Percentiles rank a stretch among this genome's conserved stretches.
Evolutionary conservation across 2,888 invertebrate genomes (phyloP).

Genomic region (Pseudeuparius sepicola): DNA sequence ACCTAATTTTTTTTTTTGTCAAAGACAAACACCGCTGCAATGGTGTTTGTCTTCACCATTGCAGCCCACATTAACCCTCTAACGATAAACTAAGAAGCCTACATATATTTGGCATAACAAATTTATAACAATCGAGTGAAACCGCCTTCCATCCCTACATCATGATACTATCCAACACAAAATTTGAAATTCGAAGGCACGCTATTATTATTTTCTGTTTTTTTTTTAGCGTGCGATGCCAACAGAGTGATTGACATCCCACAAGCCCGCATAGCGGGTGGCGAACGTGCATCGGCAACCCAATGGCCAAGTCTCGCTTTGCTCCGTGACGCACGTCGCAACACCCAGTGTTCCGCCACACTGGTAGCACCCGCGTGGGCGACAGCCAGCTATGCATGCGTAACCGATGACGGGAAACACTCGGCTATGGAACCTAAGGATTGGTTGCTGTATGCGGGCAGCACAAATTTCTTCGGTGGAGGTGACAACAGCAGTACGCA

Average conservation of each 20-base stretch:
- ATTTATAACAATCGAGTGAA: too few species aligned
- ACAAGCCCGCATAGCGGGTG: constrained; percentile 43
- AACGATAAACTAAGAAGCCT: too few species aligned
- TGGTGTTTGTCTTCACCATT: too few species aligned
- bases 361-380: constrained; percentile 43
- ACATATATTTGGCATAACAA: too few species aligned
- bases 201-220: too few species aligned
- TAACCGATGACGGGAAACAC: constrained; percentile 25
- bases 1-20: too few species aligned
- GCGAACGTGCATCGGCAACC: constrained; percentile 40
- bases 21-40: too few species aligned
- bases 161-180: too few species aligned
- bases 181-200: too few species aligned
- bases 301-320: constrained; percentile 51
- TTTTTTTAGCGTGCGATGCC: constrained; percentile 38
- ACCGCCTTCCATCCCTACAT: too few species aligned
- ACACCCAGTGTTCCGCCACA: constrained; percentile 42
- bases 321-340: constrained; percentile 39
- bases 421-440: constrained; percentile 16
- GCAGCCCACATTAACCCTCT: too few species aligned
- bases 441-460: constrained; percentile 36
- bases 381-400: constrained; percentile 42
- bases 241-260: constrained; percentile 31
- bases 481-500: constrained; percentile 34
- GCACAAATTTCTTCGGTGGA: constrained; percentile 33